phyloP scores from a whole-genome alignment of 2,797 vertebrate genomes.

The Fistularia tabacaria region DNA sequence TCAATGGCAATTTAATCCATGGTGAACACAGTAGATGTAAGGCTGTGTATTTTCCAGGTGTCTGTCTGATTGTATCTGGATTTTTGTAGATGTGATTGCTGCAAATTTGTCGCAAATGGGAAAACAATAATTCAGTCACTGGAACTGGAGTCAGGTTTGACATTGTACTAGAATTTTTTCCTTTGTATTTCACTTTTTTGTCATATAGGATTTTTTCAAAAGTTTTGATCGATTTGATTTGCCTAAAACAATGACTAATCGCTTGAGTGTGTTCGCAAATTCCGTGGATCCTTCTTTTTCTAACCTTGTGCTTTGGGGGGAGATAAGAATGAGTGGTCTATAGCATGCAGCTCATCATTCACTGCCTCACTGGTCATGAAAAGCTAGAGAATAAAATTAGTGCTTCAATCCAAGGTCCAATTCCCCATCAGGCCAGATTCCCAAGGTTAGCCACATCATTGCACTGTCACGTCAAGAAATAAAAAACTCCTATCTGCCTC shows the following conservation, averaged over 20 bases:
- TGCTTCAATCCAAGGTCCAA: conserved; percentile 68
- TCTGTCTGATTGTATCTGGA: conserved; percentile 66
- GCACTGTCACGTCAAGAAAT: conserved; percentile 58
- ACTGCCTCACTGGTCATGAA: conserved; percentile 55
- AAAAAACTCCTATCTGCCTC: conserved; percentile 49
- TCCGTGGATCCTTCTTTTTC: conserved; percentile 6
- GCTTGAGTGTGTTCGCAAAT: background rate
- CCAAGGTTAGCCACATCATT: conserved; percentile 66
- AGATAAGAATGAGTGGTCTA: conserved; percentile 52
- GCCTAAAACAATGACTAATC: conserved; percentile 25
- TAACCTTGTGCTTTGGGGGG: conserved; percentile 57
- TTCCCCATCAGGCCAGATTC: conserved; percentile 58
- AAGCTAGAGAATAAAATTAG: conserved; percentile 58
- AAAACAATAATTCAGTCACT: conserved; percentile 30
- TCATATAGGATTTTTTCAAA: conserved; percentile 17
- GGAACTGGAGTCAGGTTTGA: conserved; percentile 52
- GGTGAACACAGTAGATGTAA: conserved; percentile 58
- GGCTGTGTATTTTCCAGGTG: conserved; percentile 58
- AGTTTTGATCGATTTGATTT: conserved; percentile 43
- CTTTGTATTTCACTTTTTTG: background rate
- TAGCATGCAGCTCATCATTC: conserved; percentile 59
- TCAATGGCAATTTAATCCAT: conserved; percentile 65
- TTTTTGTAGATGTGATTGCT: conserved; percentile 48
- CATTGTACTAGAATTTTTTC: conserved; percentile 51
- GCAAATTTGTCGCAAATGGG: conserved; percentile 36